Percentiles rank a stretch among this genome's conserved stretches.
phyloP scores from a whole-genome alignment of 2,113 vertebrate genomes.

The Dolichallabes microphthalmus region DNA sequence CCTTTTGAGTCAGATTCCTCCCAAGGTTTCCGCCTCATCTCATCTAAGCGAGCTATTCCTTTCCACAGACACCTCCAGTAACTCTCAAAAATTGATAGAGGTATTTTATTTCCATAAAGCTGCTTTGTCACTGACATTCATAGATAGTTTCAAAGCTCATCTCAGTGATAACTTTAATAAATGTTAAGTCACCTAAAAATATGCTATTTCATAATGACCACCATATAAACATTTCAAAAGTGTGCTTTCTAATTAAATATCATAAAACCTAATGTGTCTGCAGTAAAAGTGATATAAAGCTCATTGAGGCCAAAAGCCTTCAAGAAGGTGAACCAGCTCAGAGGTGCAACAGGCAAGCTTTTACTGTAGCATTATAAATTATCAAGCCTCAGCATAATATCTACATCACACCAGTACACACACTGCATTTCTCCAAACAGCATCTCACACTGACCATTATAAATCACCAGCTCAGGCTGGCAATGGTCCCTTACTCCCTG shows the following conservation, averaged over 20 bases:
- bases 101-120: too few species aligned
- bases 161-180: not conserved
- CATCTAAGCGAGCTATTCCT: too few species aligned
- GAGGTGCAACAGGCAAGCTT: not conserved
- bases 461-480: conserved; percentile 1
- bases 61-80: too few species aligned
- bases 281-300: conserved; percentile 48
- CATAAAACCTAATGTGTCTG: conserved; percentile 61
- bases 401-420: not conserved
- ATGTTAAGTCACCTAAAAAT: conserved; percentile 11
- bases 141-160: not conserved
- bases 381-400: not conserved
- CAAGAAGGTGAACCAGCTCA: conserved; percentile 2
- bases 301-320: conserved; percentile 27
- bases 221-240: conserved; percentile 48
- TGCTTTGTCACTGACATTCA: not conserved
- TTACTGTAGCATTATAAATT: not conserved
- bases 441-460: conserved; percentile 2
- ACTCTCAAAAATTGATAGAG: too few species aligned
- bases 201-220: conserved; percentile 42
- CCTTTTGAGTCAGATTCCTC: too few species aligned
- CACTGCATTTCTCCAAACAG: not conserved
- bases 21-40: too few species aligned
- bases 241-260: conserved; percentile 55
- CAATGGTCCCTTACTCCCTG: not conserved